Conservation (phyloP, 2,797 vertebrate species). For the Enteromius radiatus region DNA sequence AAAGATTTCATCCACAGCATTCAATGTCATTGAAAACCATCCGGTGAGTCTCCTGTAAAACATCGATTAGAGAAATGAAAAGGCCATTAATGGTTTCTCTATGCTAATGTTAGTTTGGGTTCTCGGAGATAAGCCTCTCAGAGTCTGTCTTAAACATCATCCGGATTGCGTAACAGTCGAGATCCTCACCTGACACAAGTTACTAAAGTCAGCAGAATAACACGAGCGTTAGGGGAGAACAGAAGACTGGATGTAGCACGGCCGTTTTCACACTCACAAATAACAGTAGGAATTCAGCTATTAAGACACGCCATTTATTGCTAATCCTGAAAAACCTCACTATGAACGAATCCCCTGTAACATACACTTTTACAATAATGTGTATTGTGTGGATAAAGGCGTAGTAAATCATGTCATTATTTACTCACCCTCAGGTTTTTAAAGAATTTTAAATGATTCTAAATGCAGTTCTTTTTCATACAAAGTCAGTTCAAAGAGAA, state of each 20-base stretch:
- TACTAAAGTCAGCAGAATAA: constrained; percentile 22
- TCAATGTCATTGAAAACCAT: neutral
- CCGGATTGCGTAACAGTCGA: constrained; percentile 71
- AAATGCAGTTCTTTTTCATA: neutral
- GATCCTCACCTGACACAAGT: constrained; percentile 45
- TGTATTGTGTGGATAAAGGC: neutral
- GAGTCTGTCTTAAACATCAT: constrained; percentile 61
- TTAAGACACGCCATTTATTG: constrained; percentile 75
- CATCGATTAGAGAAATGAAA: constrained; percentile 36
- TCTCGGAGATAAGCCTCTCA: constrained; percentile 53
- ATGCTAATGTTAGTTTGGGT: constrained; percentile 56
- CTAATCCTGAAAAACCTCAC: constrained; percentile 68
- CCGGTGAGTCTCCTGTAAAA: neutral
- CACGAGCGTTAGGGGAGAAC: neutral
- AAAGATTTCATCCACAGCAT: neutral
- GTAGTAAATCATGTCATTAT: neutral
- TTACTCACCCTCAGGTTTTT: constrained; percentile 14
- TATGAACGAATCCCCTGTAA: constrained; percentile 9
- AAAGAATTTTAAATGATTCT: neutral
- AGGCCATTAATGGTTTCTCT: constrained; percentile 53
- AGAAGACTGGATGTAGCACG: constrained; percentile 59
- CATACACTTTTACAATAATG: constrained; percentile 34
- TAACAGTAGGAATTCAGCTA: constrained; percentile 63
- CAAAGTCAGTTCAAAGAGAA: neutral
- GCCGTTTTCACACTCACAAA: constrained; percentile 62